Percentiles rank a stretch among this genome's conserved stretches.
Conservation (phyloP, 2,888 invertebrate genomes). For the Cheilosia soror region DNA sequence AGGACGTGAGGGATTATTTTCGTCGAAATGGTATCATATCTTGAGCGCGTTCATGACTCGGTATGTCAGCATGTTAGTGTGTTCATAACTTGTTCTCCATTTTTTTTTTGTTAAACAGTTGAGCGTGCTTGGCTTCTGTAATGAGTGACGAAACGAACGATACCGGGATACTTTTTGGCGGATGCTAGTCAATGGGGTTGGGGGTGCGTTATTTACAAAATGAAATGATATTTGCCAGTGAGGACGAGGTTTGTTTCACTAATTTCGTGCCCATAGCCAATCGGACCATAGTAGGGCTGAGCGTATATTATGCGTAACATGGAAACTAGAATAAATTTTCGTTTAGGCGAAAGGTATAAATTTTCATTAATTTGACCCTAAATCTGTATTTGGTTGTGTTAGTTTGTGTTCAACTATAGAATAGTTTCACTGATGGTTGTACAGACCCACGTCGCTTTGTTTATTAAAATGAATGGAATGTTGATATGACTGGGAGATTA, state of each 20-base stretch:
- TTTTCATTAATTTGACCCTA: slow-evolving; percentile 59
- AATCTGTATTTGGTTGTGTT: slow-evolving; percentile 48
- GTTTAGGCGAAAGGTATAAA: slow-evolving; percentile 56
- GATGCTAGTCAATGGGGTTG: slow-evolving; percentile 12
- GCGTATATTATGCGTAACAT: slow-evolving; percentile 19
- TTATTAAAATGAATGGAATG: slow-evolving; percentile 35
- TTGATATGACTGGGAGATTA: background rate
- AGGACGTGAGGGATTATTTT: slow-evolving; percentile 71
- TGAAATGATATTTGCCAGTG: slow-evolving; percentile 55
- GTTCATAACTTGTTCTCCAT: slow-evolving; percentile 57
- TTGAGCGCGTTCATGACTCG: slow-evolving; percentile 56
- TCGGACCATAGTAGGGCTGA: background rate
- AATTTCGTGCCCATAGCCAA: slow-evolving; percentile 58
- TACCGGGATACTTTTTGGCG: slow-evolving; percentile 6
- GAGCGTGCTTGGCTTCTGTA: slow-evolving; percentile 68
- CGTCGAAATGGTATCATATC: slow-evolving; percentile 66
- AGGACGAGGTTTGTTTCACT: slow-evolving; percentile 50
- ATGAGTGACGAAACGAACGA: slow-evolving; percentile 61
- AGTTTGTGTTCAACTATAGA: slow-evolving; percentile 15
- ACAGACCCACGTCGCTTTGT: background rate
- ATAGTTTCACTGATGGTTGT: slow-evolving; percentile 4
- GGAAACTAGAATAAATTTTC: slow-evolving; percentile 50
- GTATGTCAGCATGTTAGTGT: slow-evolving; percentile 65
- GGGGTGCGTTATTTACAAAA: slow-evolving; percentile 51
- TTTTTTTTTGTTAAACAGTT: slow-evolving; percentile 61